Conservation (phyloP, 2,113 vertebrate species). For the Macquaria australasica region DNA sequence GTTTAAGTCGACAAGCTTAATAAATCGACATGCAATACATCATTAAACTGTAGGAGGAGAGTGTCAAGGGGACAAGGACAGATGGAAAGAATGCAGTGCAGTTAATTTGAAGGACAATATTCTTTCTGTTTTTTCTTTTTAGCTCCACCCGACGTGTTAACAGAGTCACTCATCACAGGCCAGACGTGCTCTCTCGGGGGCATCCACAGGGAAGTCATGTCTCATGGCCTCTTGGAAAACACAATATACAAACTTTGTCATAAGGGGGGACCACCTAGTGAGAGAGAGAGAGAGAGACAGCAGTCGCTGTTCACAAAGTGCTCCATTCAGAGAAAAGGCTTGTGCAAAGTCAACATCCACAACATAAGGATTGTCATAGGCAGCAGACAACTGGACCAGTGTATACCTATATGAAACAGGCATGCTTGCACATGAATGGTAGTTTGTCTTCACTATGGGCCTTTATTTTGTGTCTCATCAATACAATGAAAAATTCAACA, state of each 20-base stretch:
- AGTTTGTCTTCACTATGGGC: background rate
- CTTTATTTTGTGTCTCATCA: background rate
- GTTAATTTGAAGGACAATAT: background rate
- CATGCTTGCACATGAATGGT: slow-evolving; percentile 12
- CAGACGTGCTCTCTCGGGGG: slow-evolving; percentile 56
- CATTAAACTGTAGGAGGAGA: background rate
- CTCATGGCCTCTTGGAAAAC: slow-evolving; percentile 84
- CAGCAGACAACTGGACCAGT: slow-evolving; percentile 39
- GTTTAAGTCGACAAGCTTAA: background rate
- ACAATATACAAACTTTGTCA: slow-evolving; percentile 82
- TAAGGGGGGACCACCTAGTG: slow-evolving; percentile 79
- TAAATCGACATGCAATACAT: background rate
- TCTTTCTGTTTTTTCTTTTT: background rate
- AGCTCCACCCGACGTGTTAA: slow-evolving; percentile 38
- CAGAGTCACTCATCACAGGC: slow-evolving; percentile 55
- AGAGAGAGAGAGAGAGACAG: slow-evolving; percentile 40
- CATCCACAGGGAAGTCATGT: slow-evolving; percentile 76
- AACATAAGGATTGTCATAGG: slow-evolving; percentile 53
- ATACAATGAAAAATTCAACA: background rate
- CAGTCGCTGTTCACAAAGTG: slow-evolving; percentile 61
- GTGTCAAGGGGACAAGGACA: background rate
- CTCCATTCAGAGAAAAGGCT: slow-evolving; percentile 74
- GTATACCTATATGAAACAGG: slow-evolving; percentile 9
- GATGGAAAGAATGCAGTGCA: background rate
- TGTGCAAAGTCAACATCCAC: slow-evolving; percentile 78